Evolutionary conservation across 2,113 vertebrate genomes (phyloP).

Genomic region (Paradoxurus hermaphroditus): DNA sequence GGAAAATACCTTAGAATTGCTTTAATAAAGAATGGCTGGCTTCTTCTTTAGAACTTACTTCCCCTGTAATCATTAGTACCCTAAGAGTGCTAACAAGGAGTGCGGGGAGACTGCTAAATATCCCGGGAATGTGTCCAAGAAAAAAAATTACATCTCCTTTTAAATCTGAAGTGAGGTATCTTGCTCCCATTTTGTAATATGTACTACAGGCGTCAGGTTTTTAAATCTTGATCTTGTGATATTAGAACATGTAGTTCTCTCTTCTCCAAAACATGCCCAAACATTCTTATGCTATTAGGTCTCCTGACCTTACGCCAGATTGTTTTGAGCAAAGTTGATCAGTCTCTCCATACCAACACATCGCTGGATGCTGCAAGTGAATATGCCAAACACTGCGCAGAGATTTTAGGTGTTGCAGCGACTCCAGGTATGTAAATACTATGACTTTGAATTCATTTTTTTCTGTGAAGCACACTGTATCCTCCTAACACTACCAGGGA

Average conservation of each 20-base stretch:
- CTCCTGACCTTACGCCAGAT: constrained; percentile 95
- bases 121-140: not conserved
- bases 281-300: constrained; percentile 81
- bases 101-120: not conserved
- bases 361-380: constrained; percentile 87
- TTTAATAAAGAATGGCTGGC: not conserved
- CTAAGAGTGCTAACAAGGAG: not conserved
- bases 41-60: not conserved
- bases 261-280: constrained; percentile 18
- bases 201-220: not conserved
- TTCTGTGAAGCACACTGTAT: not conserved
- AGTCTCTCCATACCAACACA: constrained; percentile 87
- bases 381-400: constrained; percentile 89
- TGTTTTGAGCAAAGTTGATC: constrained; percentile 95
- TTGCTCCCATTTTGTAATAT: constrained; percentile 7
- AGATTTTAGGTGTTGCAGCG: constrained; percentile 93
- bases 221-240: constrained; percentile 17
- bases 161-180: not conserved
- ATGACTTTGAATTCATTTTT: not conserved
- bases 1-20: not conserved
- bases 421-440: constrained; percentile 87
- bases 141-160: not conserved
- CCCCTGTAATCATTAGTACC: not conserved
- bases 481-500: not conserved
- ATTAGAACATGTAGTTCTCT: constrained; percentile 5